phyloP scores from a whole-genome alignment of 1,140 invertebrate genomes.

The Phortica variegata region DNA sequence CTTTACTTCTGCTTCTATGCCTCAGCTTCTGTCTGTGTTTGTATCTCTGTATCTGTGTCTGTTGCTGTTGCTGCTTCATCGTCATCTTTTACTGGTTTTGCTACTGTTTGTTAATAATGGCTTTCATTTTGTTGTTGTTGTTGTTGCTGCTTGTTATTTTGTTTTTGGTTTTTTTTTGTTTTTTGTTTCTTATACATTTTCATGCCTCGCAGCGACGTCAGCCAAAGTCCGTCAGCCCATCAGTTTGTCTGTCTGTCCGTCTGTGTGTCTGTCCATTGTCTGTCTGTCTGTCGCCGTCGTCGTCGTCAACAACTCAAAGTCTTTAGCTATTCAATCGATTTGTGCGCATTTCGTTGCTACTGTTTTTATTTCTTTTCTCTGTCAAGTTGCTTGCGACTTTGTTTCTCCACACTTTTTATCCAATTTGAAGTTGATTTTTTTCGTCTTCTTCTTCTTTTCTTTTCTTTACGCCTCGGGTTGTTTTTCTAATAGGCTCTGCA shows the following conservation, averaged over 20 bases:
- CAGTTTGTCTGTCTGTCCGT: too few species aligned
- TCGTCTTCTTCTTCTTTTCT: conserved; percentile 12
- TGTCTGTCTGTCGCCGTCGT: conserved; percentile 14
- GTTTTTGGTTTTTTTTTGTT: conserved; percentile 30
- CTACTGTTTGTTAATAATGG: conserved; percentile 50
- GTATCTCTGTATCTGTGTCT: conserved; percentile 2
- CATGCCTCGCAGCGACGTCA: conserved; percentile 17
- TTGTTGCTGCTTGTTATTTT: conserved; percentile 13
- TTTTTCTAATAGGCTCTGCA: conserved; percentile 33
- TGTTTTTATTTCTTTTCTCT: conserved; percentile 22
- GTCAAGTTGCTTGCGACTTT: too few species aligned
- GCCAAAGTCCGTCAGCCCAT: too few species aligned
- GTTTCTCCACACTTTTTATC: conserved; percentile 34
- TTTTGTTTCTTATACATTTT: too few species aligned
- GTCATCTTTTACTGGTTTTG: conserved; percentile 5
- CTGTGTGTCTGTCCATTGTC: conserved; percentile 22
- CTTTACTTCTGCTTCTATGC: not conserved
- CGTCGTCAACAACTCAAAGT: conserved; percentile 25
- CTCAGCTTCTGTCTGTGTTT: conserved; percentile 9
- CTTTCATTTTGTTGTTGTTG: conserved; percentile 17
- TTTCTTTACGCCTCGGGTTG: conserved; percentile 16
- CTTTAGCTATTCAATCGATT: conserved; percentile 45
- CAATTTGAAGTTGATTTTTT: conserved; percentile 31
- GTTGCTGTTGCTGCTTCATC: too few species aligned
- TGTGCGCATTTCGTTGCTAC: conserved; percentile 33